Conservation (phyloP, 2,113 vertebrate species). For the Chamaetylas fuelleborni region DNA sequence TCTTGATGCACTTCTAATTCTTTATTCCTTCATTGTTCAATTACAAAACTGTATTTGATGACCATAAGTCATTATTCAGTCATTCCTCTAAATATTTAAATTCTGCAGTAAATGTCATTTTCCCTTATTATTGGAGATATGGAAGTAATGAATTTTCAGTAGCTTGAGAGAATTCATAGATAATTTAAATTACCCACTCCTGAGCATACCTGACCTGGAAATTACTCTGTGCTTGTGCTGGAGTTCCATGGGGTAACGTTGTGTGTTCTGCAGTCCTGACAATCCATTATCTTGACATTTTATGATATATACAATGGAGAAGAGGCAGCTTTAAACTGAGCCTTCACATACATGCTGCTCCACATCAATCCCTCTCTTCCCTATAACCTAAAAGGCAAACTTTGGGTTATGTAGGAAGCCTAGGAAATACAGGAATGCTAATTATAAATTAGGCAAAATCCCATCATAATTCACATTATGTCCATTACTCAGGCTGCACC, state of each 20-base stretch:
- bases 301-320: neutral
- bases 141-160: slow-evolving; percentile 51
- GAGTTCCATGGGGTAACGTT: neutral
- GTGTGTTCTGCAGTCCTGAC: slow-evolving; percentile 39
- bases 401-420: neutral
- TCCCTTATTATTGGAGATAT: slow-evolving; percentile 29
- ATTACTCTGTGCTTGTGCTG: slow-evolving; percentile 22
- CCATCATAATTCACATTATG: neutral
- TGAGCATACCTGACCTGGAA: slow-evolving; percentile 37
- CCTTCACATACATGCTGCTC: neutral
- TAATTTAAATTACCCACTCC: slow-evolving; percentile 63
- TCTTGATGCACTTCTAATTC: neutral
- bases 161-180: slow-evolving; percentile 56
- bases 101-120: slow-evolving; percentile 60
- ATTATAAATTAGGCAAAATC: neutral
- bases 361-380: neutral
- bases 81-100: slow-evolving; percentile 68
- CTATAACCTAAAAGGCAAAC: neutral
- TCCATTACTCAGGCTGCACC: neutral
- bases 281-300: slow-evolving; percentile 10
- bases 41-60: slow-evolving; percentile 56
- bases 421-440: neutral
- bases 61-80: slow-evolving; percentile 46
- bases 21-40: slow-evolving; percentile 2
- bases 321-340: neutral